phyloP scores from a whole-genome alignment of 1,140 invertebrate species.

The Pantala flavescens region DNA sequence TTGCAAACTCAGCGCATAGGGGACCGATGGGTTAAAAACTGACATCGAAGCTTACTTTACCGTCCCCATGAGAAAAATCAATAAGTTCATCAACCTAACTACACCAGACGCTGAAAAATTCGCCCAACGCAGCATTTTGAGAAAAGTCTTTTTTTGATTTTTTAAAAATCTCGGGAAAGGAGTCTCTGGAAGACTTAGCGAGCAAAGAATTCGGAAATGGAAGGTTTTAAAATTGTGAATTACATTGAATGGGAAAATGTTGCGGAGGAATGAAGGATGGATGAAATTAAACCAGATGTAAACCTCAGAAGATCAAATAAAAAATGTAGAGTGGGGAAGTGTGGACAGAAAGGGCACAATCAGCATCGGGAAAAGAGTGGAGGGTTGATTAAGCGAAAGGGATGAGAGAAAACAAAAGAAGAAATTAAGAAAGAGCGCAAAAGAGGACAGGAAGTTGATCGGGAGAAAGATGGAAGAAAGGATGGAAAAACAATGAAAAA shows the following conservation, averaged over 20 bases:
- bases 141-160: too few relatives aligned
- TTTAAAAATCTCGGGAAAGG: too few relatives aligned
- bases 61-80: not conserved
- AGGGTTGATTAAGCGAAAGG: not conserved
- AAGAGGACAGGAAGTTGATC: not conserved
- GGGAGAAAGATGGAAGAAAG: not conserved
- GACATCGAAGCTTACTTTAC: not conserved
- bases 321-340: not conserved
- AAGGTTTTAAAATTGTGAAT: too few relatives aligned
- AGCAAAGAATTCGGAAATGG: too few relatives aligned
- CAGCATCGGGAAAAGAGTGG: not conserved
- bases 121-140: too few relatives aligned
- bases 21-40: not conserved
- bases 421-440: not conserved
- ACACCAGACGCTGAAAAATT: not conserved
- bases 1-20: too few relatives aligned
- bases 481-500: not conserved
- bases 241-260: too few relatives aligned
- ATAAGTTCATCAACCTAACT: not conserved
- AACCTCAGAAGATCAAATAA: too few relatives aligned
- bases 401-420: not conserved
- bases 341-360: not conserved
- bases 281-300: too few relatives aligned
- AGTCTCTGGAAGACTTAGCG: too few relatives aligned
- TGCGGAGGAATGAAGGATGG: too few relatives aligned